A percentile compares a stretch with the other conserved stretches of the same genome.
These are phyloP conservation scores for Drosophila nigricruria DNA, from an alignment of 2,888 invertebrate species.

Conservation along the genomic window DNA sequence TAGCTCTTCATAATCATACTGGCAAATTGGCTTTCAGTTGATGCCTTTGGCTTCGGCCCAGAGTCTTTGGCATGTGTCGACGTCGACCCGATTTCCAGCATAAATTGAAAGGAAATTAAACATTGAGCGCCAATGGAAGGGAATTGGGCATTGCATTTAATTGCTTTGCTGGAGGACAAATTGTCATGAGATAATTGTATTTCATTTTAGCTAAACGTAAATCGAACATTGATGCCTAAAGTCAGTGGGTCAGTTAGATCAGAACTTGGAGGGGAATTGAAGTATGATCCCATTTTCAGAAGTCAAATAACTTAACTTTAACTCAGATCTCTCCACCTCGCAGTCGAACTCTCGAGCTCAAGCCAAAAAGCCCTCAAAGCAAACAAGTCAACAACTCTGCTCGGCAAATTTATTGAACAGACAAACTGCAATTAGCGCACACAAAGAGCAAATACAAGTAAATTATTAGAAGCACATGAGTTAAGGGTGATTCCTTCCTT, in stretches of 20 bases:
- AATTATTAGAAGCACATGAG: slow-evolving; percentile 18
- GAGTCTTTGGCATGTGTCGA: slow-evolving; percentile 10
- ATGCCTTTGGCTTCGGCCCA: slow-evolving; percentile 33
- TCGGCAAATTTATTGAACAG: slow-evolving; percentile 53
- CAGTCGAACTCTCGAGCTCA: slow-evolving; percentile 2
- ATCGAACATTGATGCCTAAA: slow-evolving; percentile 45
- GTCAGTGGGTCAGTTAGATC: slow-evolving; percentile 33
- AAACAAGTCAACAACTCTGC: slow-evolving; percentile 51
- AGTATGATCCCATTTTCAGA: slow-evolving; percentile 36
- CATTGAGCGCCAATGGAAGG: slow-evolving; percentile 52
- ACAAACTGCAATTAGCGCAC: slow-evolving; percentile 72
- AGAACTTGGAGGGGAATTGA: background rate
- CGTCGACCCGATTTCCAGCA: slow-evolving; percentile 68
- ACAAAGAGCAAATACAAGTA: slow-evolving; percentile 62
- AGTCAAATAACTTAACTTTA: slow-evolving; percentile 47
- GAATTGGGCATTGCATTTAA: slow-evolving; percentile 26
- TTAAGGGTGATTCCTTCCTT: slow-evolving; percentile 29
- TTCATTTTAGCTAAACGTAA: slow-evolving; percentile 24
- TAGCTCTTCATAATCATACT: slow-evolving; percentile 56
- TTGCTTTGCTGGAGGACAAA: slow-evolving; percentile 41
- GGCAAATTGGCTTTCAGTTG: slow-evolving; percentile 75
- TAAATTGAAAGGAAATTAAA: slow-evolving; percentile 82
- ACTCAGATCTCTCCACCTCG: slow-evolving; percentile 53
- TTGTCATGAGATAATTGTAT: slow-evolving; percentile 69
- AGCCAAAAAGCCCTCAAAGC: slow-evolving; percentile 23